Conservation (phyloP, 2,888 invertebrate species). For the Brachylomia viminalis region DNA sequence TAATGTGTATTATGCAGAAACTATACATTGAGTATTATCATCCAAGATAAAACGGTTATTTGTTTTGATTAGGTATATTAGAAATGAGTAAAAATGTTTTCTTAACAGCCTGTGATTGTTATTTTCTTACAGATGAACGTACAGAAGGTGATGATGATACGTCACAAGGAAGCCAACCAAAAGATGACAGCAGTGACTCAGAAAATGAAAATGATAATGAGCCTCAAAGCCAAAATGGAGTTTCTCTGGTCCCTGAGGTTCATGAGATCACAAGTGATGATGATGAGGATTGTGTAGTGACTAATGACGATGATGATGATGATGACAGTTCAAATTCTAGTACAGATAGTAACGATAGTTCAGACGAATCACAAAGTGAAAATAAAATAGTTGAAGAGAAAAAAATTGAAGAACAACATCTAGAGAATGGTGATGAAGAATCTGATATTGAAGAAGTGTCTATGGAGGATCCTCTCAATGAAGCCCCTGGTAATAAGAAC, state of each 20-base stretch:
- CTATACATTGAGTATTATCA: slow-evolving; percentile 43
- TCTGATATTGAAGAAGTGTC: slow-evolving; percentile 89
- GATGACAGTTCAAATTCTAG: slow-evolving; percentile 49
- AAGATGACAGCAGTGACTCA: slow-evolving; percentile 87
- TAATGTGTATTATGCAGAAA: slow-evolving; percentile 45
- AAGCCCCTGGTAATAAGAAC: slow-evolving; percentile 77
- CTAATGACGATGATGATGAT: slow-evolving; percentile 71
- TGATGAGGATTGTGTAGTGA: slow-evolving; percentile 90
- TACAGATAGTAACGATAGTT: slow-evolving; percentile 89
- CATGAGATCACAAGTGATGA: slow-evolving; percentile 90
- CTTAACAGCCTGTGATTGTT: slow-evolving; percentile 35
- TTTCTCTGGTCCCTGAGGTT: slow-evolving; percentile 85
- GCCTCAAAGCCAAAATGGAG: slow-evolving; percentile 86
- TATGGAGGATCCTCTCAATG: slow-evolving; percentile 92
- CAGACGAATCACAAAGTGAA: slow-evolving; percentile 89
- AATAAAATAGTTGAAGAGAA: slow-evolving; percentile 88
- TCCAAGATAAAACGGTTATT: slow-evolving; percentile 21
- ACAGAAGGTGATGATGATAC: slow-evolving; percentile 89
- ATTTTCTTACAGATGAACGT: slow-evolving; percentile 83
- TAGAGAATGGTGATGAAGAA: slow-evolving; percentile 88
- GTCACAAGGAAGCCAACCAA: slow-evolving; percentile 88
- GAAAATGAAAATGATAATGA: slow-evolving; percentile 82
- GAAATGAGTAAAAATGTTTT: slow-evolving; percentile 11
- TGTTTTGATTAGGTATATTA: slow-evolving; percentile 40
- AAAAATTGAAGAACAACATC: slow-evolving; percentile 87